Evolutionary conservation across 2,113 vertebrate species (phyloP).

Genomic region (Muntiacus reevesi): DNA sequence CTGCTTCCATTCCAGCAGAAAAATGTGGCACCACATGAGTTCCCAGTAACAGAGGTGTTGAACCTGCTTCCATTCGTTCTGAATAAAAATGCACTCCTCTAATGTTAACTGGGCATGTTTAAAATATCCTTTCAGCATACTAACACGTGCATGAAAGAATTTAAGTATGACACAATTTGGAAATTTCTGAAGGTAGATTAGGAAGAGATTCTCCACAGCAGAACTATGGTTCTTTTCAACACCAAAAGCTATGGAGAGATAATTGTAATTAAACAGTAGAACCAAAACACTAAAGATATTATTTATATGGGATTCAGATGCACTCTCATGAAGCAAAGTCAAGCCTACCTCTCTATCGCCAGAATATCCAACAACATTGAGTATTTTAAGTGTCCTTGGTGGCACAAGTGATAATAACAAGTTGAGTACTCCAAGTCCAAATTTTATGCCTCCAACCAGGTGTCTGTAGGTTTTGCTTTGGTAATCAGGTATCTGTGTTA

Average conservation of each 20-base stretch:
- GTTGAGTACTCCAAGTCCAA: conserved; percentile 67
- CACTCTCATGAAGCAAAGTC: conserved; percentile 81
- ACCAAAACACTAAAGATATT: conserved; percentile 85
- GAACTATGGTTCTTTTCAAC: conserved; percentile 29
- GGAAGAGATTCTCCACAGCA: conserved; percentile 80
- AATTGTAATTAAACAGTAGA: conserved; percentile 86
- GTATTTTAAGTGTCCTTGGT: conserved; percentile 52
- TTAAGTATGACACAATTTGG: conserved; percentile 89
- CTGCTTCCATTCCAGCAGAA: conserved; percentile 86
- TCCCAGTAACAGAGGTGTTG: conserved; percentile 94
- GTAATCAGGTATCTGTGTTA: conserved; percentile 15
- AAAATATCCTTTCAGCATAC: conserved; percentile 84
- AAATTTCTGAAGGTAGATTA: conserved; percentile 85
- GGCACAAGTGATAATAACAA: conserved; percentile 67
- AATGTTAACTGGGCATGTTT: conserved; percentile 81
- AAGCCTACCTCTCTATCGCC: conserved; percentile 80
- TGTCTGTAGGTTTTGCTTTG: conserved; percentile 57
- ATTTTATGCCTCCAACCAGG: conserved; percentile 58
- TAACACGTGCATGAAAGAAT: conserved; percentile 87
- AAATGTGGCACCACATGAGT: conserved; percentile 90
- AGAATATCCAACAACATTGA: conserved; percentile 55
- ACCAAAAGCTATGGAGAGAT: conserved; percentile 84
- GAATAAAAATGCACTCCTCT: conserved; percentile 84
- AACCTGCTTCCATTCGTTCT: conserved; percentile 90
- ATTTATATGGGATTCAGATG: conserved; percentile 80